A percentile compares a stretch with the other conserved stretches of the same genome.
Evolutionary conservation across 1,140 invertebrate species (phyloP).

Genomic region (Cyrtorhinus lividipennis): DNA sequence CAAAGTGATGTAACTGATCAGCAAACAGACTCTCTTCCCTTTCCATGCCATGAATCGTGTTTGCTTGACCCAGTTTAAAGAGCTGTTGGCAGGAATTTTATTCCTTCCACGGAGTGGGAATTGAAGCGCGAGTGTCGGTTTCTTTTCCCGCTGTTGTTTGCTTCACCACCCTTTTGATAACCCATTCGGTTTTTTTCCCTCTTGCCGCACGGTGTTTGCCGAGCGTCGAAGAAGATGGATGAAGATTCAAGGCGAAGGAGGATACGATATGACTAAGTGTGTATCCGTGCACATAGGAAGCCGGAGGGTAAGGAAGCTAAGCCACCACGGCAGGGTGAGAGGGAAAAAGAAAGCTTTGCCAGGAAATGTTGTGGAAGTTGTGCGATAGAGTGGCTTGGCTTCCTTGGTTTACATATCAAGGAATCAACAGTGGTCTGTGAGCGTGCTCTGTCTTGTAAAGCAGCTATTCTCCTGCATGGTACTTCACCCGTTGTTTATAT

Average conservation of each 20-base stretch:
- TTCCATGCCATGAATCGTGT: too few relatives aligned
- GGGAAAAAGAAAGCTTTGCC: neutral
- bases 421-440: neutral
- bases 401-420: conserved; percentile 1
- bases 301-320: neutral
- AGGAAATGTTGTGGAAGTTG: conserved; percentile 1
- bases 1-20: too few relatives aligned
- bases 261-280: neutral
- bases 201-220: conserved; percentile 1
- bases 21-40: too few relatives aligned
- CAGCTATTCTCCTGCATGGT: too few relatives aligned
- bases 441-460: neutral
- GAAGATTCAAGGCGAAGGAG: conserved; percentile 1
- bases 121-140: neutral
- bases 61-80: too few relatives aligned
- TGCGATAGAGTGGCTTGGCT: neutral
- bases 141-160: neutral
- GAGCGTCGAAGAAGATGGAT: conserved; percentile 6
- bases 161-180: neutral
- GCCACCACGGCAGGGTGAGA: neutral
- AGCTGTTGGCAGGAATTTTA: too few relatives aligned
- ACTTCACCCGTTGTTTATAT: too few relatives aligned
- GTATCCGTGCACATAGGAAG: neutral
- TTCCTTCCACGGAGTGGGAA: too few relatives aligned
- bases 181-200: neutral